phyloP scores from a whole-genome alignment of 2,888 invertebrate genomes.

The Malthinus seriepunctatus region DNA sequence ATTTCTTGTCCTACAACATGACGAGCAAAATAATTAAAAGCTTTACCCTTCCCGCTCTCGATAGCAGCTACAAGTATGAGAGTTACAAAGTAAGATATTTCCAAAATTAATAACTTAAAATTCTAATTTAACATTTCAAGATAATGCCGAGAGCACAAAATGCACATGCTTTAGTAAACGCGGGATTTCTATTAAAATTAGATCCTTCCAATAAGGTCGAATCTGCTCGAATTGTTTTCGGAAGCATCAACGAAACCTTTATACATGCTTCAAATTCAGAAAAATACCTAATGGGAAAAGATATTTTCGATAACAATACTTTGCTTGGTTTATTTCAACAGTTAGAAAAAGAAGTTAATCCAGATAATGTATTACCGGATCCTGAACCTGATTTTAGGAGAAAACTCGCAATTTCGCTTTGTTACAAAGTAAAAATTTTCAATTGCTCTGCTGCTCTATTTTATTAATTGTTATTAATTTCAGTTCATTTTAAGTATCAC shows the following conservation, averaged over 20 bases:
- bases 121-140: slow-evolving; percentile 51
- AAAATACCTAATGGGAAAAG: slow-evolving; percentile 52
- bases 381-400: slow-evolving; percentile 70
- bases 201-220: slow-evolving; percentile 51
- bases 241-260: slow-evolving; percentile 60
- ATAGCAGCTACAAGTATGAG: slow-evolving; percentile 45
- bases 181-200: slow-evolving; percentile 68
- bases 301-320: slow-evolving; percentile 46
- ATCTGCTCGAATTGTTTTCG: slow-evolving; percentile 64
- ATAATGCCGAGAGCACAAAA: slow-evolving; percentile 72
- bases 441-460: neutral
- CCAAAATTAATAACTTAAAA: neutral
- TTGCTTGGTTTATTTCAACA: slow-evolving; percentile 55
- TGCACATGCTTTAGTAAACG: slow-evolving; percentile 74
- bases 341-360: slow-evolving; percentile 62
- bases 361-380: slow-evolving; percentile 65
- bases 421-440: slow-evolving; percentile 68
- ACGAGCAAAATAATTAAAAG: slow-evolving; percentile 54
- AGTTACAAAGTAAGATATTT: slow-evolving; percentile 45
- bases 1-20: slow-evolving; percentile 56
- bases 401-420: slow-evolving; percentile 70
- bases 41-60: slow-evolving; percentile 56
- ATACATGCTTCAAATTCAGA: slow-evolving; percentile 59
- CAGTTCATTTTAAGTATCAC: slow-evolving; percentile 63
- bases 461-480: neutral